Percentiles rank a stretch among this genome's conserved stretches.
These are phyloP conservation scores for Phaonia tiefii DNA, from an alignment of 2,888 invertebrate genomes.

Conservation along the genomic window DNA sequence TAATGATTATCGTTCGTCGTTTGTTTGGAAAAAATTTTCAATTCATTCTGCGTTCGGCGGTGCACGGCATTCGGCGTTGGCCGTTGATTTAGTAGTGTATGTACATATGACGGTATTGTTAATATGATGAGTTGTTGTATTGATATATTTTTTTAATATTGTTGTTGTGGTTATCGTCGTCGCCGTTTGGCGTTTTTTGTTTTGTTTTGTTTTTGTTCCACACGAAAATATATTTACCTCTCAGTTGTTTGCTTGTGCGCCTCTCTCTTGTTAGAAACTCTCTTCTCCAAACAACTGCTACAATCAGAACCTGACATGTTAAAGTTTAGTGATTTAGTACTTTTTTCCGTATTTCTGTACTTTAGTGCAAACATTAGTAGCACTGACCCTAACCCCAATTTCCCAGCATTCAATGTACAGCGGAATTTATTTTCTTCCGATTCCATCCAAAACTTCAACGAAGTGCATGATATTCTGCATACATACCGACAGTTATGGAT, in stretches of 20 bases:
- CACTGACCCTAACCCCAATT: no score
- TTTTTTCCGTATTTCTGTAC: no score
- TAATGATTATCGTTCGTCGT: constrained; percentile 64
- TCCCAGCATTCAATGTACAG: no score
- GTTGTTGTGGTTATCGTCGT: constrained; percentile 1
- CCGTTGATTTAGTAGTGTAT: constrained; percentile 51
- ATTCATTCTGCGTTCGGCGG: constrained; percentile 52
- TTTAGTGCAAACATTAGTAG: no score
- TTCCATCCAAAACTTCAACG: no score
- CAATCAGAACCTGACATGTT: neutral
- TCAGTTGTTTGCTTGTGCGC: neutral
- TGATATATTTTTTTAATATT: constrained; percentile 45
- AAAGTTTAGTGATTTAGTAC: no score
- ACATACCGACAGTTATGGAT: no score
- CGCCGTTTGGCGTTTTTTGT: neutral
- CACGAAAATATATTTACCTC: constrained; percentile 34
- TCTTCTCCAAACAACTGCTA: neutral
- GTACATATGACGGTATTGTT: constrained; percentile 39
- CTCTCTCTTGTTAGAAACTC: constrained; percentile 16
- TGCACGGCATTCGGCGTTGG: constrained; percentile 62
- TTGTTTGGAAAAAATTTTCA: constrained; percentile 60
- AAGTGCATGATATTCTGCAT: no score
- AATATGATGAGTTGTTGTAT: constrained; percentile 57
- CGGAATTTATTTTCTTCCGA: no score
- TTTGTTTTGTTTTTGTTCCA: constrained; percentile 56